phyloP scores from a whole-genome alignment of 2,113 vertebrate species.

The Ia io region DNA sequence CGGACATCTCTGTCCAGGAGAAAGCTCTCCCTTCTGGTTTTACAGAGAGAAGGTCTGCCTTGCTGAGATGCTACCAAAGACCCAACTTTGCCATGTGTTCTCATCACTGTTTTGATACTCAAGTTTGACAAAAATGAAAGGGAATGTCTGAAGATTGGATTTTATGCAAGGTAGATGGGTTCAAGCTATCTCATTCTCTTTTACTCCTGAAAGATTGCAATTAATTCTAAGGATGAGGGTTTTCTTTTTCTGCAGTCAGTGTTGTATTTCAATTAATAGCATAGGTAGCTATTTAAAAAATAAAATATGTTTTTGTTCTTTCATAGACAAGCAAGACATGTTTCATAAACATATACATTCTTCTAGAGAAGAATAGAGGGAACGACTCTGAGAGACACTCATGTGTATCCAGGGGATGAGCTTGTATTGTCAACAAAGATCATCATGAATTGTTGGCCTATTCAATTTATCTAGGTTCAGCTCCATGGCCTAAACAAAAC shows the following conservation, averaged over 20 bases:
- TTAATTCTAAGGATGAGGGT: background rate
- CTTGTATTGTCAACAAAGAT: background rate
- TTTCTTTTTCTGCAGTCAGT: background rate
- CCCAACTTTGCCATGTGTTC: background rate
- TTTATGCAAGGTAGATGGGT: background rate
- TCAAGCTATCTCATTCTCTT: background rate
- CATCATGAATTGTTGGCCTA: rapidly evolving
- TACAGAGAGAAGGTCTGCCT: constrained; percentile 75
- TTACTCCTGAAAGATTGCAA: background rate
- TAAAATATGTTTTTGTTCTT: background rate
- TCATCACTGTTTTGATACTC: background rate
- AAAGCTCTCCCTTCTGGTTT: constrained; percentile 70
- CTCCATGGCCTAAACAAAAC: rapidly evolving
- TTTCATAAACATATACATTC: background rate
- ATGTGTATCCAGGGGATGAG: rapidly evolving
- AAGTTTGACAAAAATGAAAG: background rate
- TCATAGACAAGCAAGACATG: too few relatives aligned
- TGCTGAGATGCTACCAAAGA: background rate
- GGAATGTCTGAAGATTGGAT: too few relatives aligned
- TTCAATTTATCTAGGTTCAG: rapidly evolving
- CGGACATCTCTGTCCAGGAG: constrained; percentile 78
- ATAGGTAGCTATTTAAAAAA: background rate
- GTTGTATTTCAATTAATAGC: background rate
- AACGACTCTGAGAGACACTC: too few relatives aligned
- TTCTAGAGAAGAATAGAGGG: background rate